A percentile compares a stretch with the other conserved stretches of the same genome.
Evolutionary conservation across 2,888 invertebrate species (phyloP).

Genomic region (Drosophila prolongata): DNA sequence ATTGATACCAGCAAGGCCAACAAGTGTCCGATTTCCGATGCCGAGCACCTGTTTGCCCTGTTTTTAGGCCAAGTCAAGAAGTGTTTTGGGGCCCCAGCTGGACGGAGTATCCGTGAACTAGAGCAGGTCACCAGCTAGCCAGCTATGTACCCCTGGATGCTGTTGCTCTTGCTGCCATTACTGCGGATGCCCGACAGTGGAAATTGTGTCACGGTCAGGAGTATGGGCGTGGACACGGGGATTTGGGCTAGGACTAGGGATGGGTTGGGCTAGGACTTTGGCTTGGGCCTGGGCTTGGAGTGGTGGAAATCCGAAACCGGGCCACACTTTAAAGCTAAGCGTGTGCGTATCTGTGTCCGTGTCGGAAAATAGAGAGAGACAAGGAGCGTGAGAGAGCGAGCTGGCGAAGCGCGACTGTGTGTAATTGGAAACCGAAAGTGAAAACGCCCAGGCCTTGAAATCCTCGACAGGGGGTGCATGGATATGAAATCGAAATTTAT

Average conservation of each 20-base stretch:
- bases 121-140: conserved; percentile 37
- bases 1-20: conserved; percentile 12
- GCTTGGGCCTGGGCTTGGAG: not conserved
- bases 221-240: conserved; percentile 49
- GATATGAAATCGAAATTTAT: conserved; percentile 68
- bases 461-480: conserved; percentile 38
- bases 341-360: conserved; percentile 35
- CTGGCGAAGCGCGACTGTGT: conserved; percentile 44
- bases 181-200: conserved; percentile 58
- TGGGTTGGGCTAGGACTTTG: not conserved
- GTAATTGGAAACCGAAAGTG: conserved; percentile 79
- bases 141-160: conserved; percentile 34
- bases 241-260: conserved; percentile 3
- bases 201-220: conserved; percentile 81
- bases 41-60: conserved; percentile 15
- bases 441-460: conserved; percentile 77
- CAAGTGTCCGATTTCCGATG: conserved; percentile 29
- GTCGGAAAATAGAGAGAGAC: conserved; percentile 16
- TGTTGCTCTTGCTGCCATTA: conserved; percentile 32
- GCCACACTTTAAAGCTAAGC: conserved; percentile 50
- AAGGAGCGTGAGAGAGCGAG: conserved; percentile 21
- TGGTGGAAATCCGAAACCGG: conserved; percentile 42
- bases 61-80: conserved; percentile 3
- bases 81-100: conserved; percentile 20
- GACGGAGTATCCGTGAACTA: conserved; percentile 15